Evolutionary conservation across 1,140 invertebrate species (phyloP), one percentile per base, ranked within the genome.

Genomic region (Heliconius himera): DNA sequence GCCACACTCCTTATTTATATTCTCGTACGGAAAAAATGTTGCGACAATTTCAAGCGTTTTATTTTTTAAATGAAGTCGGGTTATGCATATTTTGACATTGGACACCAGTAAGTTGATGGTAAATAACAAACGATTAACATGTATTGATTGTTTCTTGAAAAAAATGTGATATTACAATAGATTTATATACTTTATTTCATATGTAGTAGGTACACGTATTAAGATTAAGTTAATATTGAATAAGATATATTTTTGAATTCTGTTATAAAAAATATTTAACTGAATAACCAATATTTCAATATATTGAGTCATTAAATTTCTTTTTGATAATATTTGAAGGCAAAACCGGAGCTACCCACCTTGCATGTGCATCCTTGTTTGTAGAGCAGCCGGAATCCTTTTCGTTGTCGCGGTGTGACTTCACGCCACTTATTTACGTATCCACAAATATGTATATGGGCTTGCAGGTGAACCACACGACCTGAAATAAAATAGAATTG

Each of bases 381-480:
- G 88, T 97, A 97, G 0, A 97, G 92, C 36, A 96, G 93, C 73
- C 96, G 94, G 88, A 97, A 96, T 18, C 97, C 97, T 92, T 97
- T 97, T 66, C 96, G 95, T 90, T 97, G 97, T 38, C 96, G 95
- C 49, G 95, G 95, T 3, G 96, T 96, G n/a, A 97, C 95, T 13
- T 95, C 92, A 29, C 95, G 91, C 96, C 96, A 97, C 74, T 91
- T 95, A 82, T 95, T 93, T 16, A 94, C 84, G 84, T 96, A 96
- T 54, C 95, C 95, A 84, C 97, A 97, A 1, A 96, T 81, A 49
- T 95, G 95, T 60, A 97, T 93, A 76, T 95, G 94, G 0, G 96
- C 96, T 84, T 96, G 95, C 9, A 96, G 94, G 56, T 92, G 95
- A 38, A 92, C 82, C 22, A 96, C 92, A 29, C 90, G 91, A 87